phyloP scores from a whole-genome alignment of 2,888 invertebrate genomes.

The Endotricha flammealis region DNA sequence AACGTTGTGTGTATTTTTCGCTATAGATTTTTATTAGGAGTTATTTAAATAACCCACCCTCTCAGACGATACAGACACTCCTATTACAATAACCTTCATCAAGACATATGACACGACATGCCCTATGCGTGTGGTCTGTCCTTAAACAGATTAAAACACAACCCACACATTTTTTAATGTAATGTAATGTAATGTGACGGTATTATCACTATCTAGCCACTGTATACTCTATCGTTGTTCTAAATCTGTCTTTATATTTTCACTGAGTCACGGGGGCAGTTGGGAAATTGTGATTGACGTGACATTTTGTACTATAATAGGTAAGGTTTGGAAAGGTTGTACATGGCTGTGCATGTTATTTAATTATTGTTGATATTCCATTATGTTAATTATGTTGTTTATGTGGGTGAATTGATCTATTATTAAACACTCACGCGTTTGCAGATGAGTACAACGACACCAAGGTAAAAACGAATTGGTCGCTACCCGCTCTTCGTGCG shows the following conservation, averaged over 20 bases:
- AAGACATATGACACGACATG: no score
- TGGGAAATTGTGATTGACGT: constrained; percentile 28
- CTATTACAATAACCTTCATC: no score
- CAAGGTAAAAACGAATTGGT: no score
- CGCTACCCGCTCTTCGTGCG: no score
- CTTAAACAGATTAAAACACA: no score
- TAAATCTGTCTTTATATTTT: constrained; percentile 38
- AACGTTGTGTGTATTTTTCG: no score
- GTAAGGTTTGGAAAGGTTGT: constrained; percentile 3
- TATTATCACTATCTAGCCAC: constrained; percentile 6
- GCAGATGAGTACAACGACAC: no score
- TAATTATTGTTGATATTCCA: not conserved
- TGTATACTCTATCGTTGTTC: constrained; percentile 28
- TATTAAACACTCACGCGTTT: not conserved
- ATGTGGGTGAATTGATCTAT: not conserved
- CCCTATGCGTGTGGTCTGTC: no score
- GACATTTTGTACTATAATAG: constrained; percentile 27
- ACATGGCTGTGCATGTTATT: constrained; percentile 8
- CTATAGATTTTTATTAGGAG: no score
- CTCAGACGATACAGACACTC: no score
- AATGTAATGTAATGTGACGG: constrained; percentile 8
- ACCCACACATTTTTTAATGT: no score
- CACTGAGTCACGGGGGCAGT: constrained; percentile 22
- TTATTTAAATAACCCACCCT: no score
- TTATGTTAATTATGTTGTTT: not conserved